These are phyloP conservation scores for Caradrina kadenii DNA, from an alignment of 2,888 invertebrate genomes.

Conservation along the genomic window DNA sequence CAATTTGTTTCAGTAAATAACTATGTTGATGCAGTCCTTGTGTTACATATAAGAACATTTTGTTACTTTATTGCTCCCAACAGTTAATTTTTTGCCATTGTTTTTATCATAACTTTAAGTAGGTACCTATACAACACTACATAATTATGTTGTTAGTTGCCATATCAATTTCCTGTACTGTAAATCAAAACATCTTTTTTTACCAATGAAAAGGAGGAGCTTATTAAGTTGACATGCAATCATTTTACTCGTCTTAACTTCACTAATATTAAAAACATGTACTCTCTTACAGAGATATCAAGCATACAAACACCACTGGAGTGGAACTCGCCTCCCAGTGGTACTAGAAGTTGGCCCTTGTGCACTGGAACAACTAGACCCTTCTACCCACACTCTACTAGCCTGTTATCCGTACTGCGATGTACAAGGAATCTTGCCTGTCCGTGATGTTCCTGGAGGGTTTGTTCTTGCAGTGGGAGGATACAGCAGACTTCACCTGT, in stretches of 20 bases:
- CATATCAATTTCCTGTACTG: neutral
- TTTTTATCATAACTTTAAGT: no score
- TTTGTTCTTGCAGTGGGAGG: constrained; percentile 98
- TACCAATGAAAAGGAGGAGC: no score
- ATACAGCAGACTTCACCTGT: constrained; percentile 97
- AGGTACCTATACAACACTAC: no score
- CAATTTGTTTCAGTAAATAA: neutral
- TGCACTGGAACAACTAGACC: constrained; percentile 97
- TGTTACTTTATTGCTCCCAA: no score
- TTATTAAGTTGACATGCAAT: no score
- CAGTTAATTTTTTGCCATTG: no score
- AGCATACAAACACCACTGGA: constrained; percentile 99
- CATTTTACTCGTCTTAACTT: no score
- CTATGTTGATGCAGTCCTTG: neutral
- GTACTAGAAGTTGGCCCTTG: constrained; percentile 97
- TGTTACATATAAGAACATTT: no score
- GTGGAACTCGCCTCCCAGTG: constrained; percentile 96
- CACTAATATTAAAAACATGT: neutral
- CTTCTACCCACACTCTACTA: constrained; percentile 94
- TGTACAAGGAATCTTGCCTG: constrained; percentile 90
- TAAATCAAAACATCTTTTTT: neutral
- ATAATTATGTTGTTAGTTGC: no score
- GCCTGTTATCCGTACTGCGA: constrained; percentile 91
- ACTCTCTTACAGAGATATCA: constrained; percentile 92
- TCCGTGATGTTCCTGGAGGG: constrained; percentile 97